phyloP scores from a whole-genome alignment of 2,113 vertebrate species.

The Thalassoma bifasciatum region DNA sequence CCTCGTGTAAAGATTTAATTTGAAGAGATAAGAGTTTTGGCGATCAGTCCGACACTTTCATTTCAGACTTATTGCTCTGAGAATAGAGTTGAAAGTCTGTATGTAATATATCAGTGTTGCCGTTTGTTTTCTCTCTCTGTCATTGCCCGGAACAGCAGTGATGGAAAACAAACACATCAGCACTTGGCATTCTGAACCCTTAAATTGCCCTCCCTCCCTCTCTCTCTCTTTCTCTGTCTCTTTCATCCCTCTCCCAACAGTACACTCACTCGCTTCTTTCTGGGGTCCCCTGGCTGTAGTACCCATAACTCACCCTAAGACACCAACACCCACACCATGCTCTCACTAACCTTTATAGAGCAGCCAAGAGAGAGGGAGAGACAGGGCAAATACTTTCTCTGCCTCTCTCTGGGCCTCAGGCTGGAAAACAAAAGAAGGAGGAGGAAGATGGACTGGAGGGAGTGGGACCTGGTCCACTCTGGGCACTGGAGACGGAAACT shows the following conservation, averaged over 20 bases:
- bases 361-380: slow-evolving; percentile 74
- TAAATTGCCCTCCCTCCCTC: slow-evolving; percentile 75
- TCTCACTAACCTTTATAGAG: slow-evolving; percentile 81
- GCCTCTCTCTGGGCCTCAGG: slow-evolving; percentile 55
- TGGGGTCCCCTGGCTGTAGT: slow-evolving; percentile 81
- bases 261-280: slow-evolving; percentile 78
- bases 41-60: slow-evolving; percentile 66
- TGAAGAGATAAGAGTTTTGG: slow-evolving; percentile 61
- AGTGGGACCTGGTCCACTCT: slow-evolving; percentile 45
- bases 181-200: slow-evolving; percentile 83
- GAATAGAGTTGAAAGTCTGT: slow-evolving; percentile 73
- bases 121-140: slow-evolving; percentile 82
- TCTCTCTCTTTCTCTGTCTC: slow-evolving; percentile 62
- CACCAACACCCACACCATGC: slow-evolving; percentile 83
- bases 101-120: slow-evolving; percentile 80
- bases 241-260: slow-evolving; percentile 82
- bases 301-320: slow-evolving; percentile 84
- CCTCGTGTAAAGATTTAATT: slow-evolving; percentile 49
- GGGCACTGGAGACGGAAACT: slow-evolving; percentile 58
- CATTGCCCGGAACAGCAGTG: slow-evolving; percentile 81
- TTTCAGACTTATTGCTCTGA: slow-evolving; percentile 71
- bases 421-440: slow-evolving; percentile 64
- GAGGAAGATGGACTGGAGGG: slow-evolving; percentile 52
- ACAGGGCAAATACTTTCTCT: slow-evolving; percentile 78
- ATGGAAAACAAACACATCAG: slow-evolving; percentile 86